Evolutionary conservation across 2,113 vertebrate genomes (phyloP), one percentile per base, ranked within the genome.

Genomic region (Ictalurus furcatus): DNA sequence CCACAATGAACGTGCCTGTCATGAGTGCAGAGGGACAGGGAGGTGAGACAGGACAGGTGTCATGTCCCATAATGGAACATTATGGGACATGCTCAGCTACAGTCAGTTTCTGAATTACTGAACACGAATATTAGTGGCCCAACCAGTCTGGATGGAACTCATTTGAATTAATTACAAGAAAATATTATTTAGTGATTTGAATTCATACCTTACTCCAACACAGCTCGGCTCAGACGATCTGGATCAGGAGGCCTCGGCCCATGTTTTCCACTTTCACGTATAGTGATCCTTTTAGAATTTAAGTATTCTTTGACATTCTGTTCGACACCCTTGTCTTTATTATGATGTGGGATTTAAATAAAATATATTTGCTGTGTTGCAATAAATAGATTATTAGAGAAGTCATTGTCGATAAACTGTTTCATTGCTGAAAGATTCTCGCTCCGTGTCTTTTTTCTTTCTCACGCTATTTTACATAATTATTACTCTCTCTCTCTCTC

Each of bases 1-100:
- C 98, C 67, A 99, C 97, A 73, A 99, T 99, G 98, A 98, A 98
- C 0, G 98, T 99, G 86, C 98, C 98, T 0, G 95, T 97, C 86
- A 93, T 81, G 21, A 85, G 84, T n/a, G 61, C 88, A 17, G 88
- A 96, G 40, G 84, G 95, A 37, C 96, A 97, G 87, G 97, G 96
- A 96, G 98, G 98, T 98, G 92, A 95, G 48, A 9, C 9, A 0
- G 11, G 23, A 37, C 30, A 54, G 17, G 19, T 1, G 40, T 61
- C 4, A 37, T 19, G 16, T 30, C 13, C 6, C 21, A 21, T 37
- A 12, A 25, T 1, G 30, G 9, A 48, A 23, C 11, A 14, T 28
- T n/a, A n/a, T n/a, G n/a, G n/a, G n/a, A n/a, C n/a, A n/a, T n/a
- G n/a, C 13, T 34, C n/a, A 71, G 30, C 7, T 2, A 21, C 0